Evolutionary conservation across 2,888 invertebrate genomes (phyloP).

Genomic region (Latrodectus hesperus): DNA sequence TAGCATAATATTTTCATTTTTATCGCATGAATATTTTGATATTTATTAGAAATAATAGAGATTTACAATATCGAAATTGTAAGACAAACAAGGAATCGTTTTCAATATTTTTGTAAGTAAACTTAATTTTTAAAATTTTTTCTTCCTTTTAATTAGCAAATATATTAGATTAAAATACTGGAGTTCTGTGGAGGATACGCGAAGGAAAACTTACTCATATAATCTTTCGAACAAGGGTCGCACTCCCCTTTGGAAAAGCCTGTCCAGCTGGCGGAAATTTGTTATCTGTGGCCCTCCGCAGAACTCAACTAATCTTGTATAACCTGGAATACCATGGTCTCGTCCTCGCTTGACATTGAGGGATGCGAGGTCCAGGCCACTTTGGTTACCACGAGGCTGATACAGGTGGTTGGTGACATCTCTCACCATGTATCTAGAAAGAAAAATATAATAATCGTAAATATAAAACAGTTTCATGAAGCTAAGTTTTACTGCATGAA

Average conservation of each 20-base stretch:
- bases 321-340: conserved; percentile 84
- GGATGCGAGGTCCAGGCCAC: conserved; percentile 85
- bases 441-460: neutral
- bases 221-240: conserved; percentile 67
- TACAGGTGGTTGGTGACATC: conserved; percentile 68
- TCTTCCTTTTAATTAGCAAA: too few species aligned
- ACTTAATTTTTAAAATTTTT: too few species aligned
- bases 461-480: neutral
- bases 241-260: conserved; percentile 76
- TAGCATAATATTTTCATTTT: too few species aligned
- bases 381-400: conserved; percentile 80
- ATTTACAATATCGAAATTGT: too few species aligned
- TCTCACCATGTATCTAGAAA: conserved; percentile 48
- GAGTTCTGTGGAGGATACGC: neutral
- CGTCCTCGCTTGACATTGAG: conserved; percentile 87
- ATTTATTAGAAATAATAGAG: too few species aligned
- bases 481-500: too few species aligned
- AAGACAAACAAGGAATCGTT: too few species aligned
- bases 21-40: too few species aligned
- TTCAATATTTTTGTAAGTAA: too few species aligned
- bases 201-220: conserved; percentile 69
- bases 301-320: conserved; percentile 85
- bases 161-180: too few species aligned
- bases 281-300: conserved; percentile 81
- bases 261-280: conserved; percentile 80